These are phyloP conservation scores for Morone saxatilis DNA, from an alignment of 2,113 vertebrate genomes.

Conservation along the genomic window DNA sequence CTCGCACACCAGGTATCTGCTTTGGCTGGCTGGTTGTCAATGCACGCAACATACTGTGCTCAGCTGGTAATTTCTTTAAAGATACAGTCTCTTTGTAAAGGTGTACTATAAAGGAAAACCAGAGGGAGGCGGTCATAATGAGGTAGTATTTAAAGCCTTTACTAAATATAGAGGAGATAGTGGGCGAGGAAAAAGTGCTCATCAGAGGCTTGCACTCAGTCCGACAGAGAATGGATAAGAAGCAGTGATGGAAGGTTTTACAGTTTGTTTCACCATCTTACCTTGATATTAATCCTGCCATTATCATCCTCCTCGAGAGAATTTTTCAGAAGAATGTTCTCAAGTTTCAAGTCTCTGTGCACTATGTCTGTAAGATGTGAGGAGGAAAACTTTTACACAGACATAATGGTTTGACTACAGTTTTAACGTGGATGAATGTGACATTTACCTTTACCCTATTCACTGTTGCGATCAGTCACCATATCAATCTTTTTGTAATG, in stretches of 20 bases:
- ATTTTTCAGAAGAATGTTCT: slow-evolving; percentile 94
- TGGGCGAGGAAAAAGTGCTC: slow-evolving; percentile 1
- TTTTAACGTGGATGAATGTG: neutral
- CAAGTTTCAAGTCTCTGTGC: slow-evolving; percentile 91
- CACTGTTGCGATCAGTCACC: neutral
- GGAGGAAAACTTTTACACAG: neutral
- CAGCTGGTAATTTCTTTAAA: slow-evolving; percentile 64
- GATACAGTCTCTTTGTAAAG: slow-evolving; percentile 61
- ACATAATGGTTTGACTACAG: neutral
- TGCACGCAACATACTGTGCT: slow-evolving; percentile 62
- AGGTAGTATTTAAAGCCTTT: slow-evolving; percentile 67
- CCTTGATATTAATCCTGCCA: slow-evolving; percentile 89
- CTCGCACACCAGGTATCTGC: slow-evolving; percentile 57
- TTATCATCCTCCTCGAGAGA: slow-evolving; percentile 80
- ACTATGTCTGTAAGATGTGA: slow-evolving; percentile 87
- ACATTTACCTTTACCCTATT: neutral
- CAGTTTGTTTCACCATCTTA: slow-evolving; percentile 71
- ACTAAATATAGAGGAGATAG: slow-evolving; percentile 40
- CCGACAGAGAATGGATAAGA: slow-evolving; percentile 26
- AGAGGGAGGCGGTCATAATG: slow-evolving; percentile 68
- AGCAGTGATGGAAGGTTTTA: slow-evolving; percentile 26
- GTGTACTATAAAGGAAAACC: slow-evolving; percentile 54
- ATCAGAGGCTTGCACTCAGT: slow-evolving; percentile 20
- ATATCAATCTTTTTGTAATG: neutral
- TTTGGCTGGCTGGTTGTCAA: slow-evolving; percentile 58